A percentile compares a stretch with the other conserved stretches of the same genome.
phyloP scores from a whole-genome alignment of 2,797 vertebrate genomes.

The Vespertilio murinus region DNA sequence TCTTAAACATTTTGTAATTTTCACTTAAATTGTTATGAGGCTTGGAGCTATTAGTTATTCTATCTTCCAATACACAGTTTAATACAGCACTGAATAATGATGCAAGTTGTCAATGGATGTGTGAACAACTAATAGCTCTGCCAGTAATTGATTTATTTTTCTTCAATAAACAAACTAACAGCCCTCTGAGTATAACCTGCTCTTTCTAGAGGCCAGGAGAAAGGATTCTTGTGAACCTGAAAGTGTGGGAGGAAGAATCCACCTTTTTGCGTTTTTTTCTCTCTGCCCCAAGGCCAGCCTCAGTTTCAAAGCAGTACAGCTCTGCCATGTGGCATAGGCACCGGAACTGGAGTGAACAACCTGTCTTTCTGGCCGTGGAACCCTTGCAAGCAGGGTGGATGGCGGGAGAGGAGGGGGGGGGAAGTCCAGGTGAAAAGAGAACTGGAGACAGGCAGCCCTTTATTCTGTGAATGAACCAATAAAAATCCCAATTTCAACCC shows the following conservation, averaged over 20 bases:
- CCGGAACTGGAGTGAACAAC: not conserved
- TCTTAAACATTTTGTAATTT: conserved; percentile 90
- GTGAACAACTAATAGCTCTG: not conserved
- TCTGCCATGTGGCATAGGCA: not conserved
- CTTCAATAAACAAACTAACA: not conserved
- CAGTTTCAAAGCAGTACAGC: not conserved
- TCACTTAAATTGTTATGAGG: conserved; percentile 90
- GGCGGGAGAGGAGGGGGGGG: not conserved
- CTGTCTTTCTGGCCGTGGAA: not conserved
- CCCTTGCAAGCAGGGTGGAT: no score
- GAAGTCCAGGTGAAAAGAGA: not conserved
- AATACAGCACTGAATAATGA: conserved; percentile 83
- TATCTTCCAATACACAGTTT: conserved; percentile 93
- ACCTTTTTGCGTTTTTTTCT: not conserved
- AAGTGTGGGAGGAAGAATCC: no score
- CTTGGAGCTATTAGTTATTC: conserved; percentile 95
- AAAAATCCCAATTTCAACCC: not conserved
- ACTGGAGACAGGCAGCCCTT: not conserved
- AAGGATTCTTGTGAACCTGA: no score
- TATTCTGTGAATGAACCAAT: not conserved
- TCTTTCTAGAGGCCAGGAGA: not conserved
- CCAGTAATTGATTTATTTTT: not conserved
- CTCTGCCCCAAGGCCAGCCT: not conserved
- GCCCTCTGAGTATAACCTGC: not conserved
- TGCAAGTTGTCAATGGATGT: not conserved